Evolutionary conservation across 2,797 vertebrate species (phyloP), one percentile per base, ranked within the genome.

Genomic region (Propithecus perrieri): DNA sequence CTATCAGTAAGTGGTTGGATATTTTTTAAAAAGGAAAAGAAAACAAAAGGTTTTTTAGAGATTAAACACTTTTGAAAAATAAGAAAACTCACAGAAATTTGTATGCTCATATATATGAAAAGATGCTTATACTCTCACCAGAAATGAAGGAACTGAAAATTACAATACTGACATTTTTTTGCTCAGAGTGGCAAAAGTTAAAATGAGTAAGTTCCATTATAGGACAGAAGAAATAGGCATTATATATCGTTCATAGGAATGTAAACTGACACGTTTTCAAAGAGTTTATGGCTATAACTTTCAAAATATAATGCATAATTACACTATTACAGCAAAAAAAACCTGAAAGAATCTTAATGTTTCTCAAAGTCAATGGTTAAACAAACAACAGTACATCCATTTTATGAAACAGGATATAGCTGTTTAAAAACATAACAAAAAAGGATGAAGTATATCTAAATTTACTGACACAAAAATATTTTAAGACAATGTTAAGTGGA

Each of bases 11-110:
- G 43, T 55, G 5, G 65, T 4, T 57, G 38, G 55, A 85, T 67
- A 55, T 61, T 75, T 55, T 75, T 55, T 41, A 67, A 83, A 69
- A 35, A 71, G 46, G 59, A 91, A 67, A 80, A 80, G 17, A 33
- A 95, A 95, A 76, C 24, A 28, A 78, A 93, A 75, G 17, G 14
- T n/a, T 94, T 81, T 72, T 38, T 72, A 69, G 71, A 85, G 30
- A 96, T 86, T 72, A 83, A 85, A 85, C 50, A 75, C 24, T 90
- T 95, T 61, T 65, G 57, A 86, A 96, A 97, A 87, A 76, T 46
- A 85, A 96, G 43, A 94, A 85, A 50, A 83, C n/a, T 87, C 67
- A 95, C 41, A 78, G 59, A 94, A 71, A 55, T 28, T 17, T 78
- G 15, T 65, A 78, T 43, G 38, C 26, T 14, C 13, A 4, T 71